Evolutionary conservation across 1,140 invertebrate genomes (phyloP).

Genomic region (Parapsyche elsis): DNA sequence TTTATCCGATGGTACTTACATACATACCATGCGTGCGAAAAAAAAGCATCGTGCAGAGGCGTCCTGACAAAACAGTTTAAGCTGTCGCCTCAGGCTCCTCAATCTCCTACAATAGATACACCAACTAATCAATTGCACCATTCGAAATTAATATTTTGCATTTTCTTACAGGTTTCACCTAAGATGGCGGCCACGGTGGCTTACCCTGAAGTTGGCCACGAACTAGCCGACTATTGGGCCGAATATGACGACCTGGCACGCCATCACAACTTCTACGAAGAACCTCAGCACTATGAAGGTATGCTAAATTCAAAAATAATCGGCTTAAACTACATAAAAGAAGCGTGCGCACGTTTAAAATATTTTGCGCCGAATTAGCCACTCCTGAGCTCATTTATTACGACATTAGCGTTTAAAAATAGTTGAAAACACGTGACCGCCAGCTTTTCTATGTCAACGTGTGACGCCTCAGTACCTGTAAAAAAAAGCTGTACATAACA

Average conservation of each 20-base stretch:
- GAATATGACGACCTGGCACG: constrained; percentile 64
- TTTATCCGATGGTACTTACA: no score
- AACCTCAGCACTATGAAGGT: constrained; percentile 55
- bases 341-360: neutral
- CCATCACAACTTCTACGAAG: constrained; percentile 62
- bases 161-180: constrained; percentile 36
- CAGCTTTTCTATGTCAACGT: neutral
- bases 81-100: neutral
- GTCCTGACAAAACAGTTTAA: neutral
- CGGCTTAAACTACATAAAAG: neutral
- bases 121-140: no score
- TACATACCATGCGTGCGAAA: neutral
- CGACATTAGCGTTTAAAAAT: constrained; percentile 15
- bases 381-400: neutral
- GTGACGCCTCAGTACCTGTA: no score
- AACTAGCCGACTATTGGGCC: constrained; percentile 66
- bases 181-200: constrained; percentile 58
- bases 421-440: neutral
- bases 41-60: no score
- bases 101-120: no score
- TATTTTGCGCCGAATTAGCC: no score
- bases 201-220: constrained; percentile 59
- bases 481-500: no score
- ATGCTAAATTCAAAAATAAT: neutral
- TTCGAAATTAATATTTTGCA: neutral